These are phyloP conservation scores for Paraplagusia blochii DNA, from an alignment of 2,113 vertebrate species.

Conservation along the genomic window DNA sequence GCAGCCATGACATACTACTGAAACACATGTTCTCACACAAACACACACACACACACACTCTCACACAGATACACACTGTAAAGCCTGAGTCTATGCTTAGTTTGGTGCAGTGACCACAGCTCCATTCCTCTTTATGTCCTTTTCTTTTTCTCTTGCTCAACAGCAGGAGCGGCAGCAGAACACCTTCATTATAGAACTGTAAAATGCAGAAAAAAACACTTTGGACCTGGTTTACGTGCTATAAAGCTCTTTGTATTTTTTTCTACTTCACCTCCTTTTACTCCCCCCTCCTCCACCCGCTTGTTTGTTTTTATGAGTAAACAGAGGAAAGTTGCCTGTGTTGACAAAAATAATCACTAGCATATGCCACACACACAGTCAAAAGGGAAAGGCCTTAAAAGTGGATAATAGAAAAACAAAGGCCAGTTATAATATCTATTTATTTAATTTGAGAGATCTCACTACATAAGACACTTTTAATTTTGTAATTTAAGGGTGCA, in stretches of 20 bases:
- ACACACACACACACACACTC: slow-evolving; percentile 14
- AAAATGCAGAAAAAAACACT: slow-evolving; percentile 41
- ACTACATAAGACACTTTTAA: too few species aligned
- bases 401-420: too few species aligned
- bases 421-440: too few species aligned
- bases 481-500: too few species aligned
- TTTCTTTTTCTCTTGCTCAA: slow-evolving; percentile 19
- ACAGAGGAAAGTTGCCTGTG: slow-evolving; percentile 48
- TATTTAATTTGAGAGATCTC: too few species aligned
- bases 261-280: slow-evolving; percentile 25
- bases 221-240: slow-evolving; percentile 39
- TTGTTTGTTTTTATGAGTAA: slow-evolving; percentile 32
- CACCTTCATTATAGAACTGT: slow-evolving; percentile 48
- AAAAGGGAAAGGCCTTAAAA: too few species aligned
- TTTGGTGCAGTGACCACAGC: slow-evolving; percentile 21
- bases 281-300: background rate
- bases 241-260: slow-evolving; percentile 36
- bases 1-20: slow-evolving; percentile 49
- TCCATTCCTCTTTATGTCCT: slow-evolving; percentile 19
- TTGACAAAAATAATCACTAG: slow-evolving; percentile 23
- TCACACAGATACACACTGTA: slow-evolving; percentile 20
- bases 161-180: slow-evolving; percentile 45
- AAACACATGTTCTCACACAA: slow-evolving; percentile 50
- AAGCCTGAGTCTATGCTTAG: slow-evolving; percentile 17
- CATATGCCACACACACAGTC: slow-evolving; percentile 22